Base-by-base conservation (phyloP, 1,140 invertebrate genomes). In the Rhysida immarginata region DNA sequence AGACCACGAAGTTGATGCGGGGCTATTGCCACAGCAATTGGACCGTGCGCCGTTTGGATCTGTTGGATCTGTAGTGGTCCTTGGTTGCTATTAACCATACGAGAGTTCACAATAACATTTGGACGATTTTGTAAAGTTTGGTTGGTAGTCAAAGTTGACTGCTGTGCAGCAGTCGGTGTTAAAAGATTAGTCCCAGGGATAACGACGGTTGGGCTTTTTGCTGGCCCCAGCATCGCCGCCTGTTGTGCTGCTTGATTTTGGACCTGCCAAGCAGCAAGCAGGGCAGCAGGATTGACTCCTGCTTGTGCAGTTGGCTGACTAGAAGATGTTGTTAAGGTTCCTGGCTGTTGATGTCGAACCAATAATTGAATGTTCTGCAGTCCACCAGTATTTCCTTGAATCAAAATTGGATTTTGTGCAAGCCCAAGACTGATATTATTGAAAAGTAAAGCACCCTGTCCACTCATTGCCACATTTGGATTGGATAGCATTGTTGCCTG, bases 1-100 rank as follows among this genome's bases (percentile, higher is more conserved):
- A 51, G 13, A 25, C 26, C 21, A 27, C 53, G 42, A 8, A 52
- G 25, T 18, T 49, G 35, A 2, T 51, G 55, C 21, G 61, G 60
- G 16, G 65, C 66, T 35, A 73, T 65, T 45, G 73, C 71, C 41
- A 75, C 66, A 26, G 70, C 64, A 18, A 74, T 65, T 45, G 73
- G 72, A n/a, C 74, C 74, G 20, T 68, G 68, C 13, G 71, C 66
- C 2, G 74, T 75, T 61, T 75, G 73, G 26, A 75, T 71, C 54
- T 72, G 71, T 53, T 75, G 71, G 14, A 75, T 52, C 59, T 75
- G 71, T 52, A 75, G 56, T 41, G 64, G 64, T 56, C 64, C 64
- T 58, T 69, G 69, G 42, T 56, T 58, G 23, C 26, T 48, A 20
- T 48, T 51, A n/a, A 57, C 26, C 8, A 60, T 20, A 35, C 59